phyloP scores from a whole-genome alignment of 2,113 vertebrate genomes.

The Takifugu flavidus region DNA sequence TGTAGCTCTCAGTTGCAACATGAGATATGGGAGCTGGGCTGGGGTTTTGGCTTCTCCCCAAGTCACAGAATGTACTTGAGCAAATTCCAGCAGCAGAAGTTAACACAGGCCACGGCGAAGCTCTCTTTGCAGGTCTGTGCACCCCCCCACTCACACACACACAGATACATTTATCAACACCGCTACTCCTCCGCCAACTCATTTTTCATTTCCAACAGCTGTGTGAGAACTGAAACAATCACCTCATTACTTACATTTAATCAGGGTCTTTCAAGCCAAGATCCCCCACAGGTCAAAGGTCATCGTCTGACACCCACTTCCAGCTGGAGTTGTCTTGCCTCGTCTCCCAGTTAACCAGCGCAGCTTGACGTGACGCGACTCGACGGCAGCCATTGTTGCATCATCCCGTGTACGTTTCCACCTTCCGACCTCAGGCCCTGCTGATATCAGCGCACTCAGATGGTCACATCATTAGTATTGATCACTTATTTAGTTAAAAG shows the following conservation, averaged over 20 bases:
- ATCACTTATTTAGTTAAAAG: conserved; percentile 18
- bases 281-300: no score
- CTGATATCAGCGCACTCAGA: conserved; percentile 11
- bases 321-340: no score
- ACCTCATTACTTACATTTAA: no score
- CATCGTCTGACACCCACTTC: no score
- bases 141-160: conserved; percentile 26
- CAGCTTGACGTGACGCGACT: no score
- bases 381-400: no score
- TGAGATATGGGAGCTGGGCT: conserved; percentile 58
- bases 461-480: conserved; percentile 33
- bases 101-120: conserved; percentile 61
- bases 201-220: no score
- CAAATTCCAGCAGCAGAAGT: conserved; percentile 68
- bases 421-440: background rate
- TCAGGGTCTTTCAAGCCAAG: no score
- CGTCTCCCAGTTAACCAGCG: no score
- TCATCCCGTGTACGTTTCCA: no score
- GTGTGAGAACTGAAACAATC: no score
- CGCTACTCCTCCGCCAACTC: background rate
- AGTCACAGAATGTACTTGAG: conserved; percentile 80
- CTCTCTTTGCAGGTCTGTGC: conserved; percentile 48
- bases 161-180: conserved; percentile 8
- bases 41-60: conserved; percentile 67
- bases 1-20: conserved; percentile 69